Evolutionary conservation across 1,140 invertebrate genomes (phyloP).

Genomic region (Drosophila nasuta): DNA sequence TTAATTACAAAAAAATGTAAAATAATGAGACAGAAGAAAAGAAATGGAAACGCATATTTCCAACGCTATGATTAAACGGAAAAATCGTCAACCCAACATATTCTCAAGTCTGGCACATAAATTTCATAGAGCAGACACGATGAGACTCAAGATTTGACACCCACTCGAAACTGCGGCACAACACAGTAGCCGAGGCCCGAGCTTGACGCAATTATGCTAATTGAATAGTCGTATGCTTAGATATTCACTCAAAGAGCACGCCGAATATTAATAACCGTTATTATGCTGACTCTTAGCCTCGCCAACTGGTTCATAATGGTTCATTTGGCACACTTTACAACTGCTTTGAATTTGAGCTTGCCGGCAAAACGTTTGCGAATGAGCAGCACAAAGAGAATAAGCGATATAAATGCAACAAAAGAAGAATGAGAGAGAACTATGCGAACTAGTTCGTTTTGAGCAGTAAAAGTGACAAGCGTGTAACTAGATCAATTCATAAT

Average conservation of each 20-base stretch:
- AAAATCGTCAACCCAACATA: conserved; percentile 20
- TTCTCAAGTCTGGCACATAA: conserved; percentile 38
- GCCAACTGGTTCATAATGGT: conserved; percentile 39
- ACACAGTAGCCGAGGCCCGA: conserved; percentile 36
- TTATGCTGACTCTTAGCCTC: conserved; percentile 35
- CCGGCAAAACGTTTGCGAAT: conserved; percentile 21
- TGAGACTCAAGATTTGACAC: conserved; percentile 27
- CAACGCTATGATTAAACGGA: background rate
- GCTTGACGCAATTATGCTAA: conserved; percentile 44
- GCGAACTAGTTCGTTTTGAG: background rate
- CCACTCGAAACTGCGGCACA: conserved; percentile 36
- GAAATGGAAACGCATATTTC: conserved; percentile 32
- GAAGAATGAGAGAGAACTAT: background rate
- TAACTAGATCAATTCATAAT: background rate
- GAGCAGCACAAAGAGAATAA: background rate
- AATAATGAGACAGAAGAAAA: conserved; percentile 15
- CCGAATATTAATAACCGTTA: conserved; percentile 54
- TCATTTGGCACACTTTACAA: conserved; percentile 26
- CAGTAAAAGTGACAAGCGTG: background rate
- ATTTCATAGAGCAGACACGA: conserved; percentile 34
- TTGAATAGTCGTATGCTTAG: conserved; percentile 46
- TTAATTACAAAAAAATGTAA: conserved; percentile 62
- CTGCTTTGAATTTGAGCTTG: background rate
- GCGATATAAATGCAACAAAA: background rate
- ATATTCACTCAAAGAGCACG: conserved; percentile 38